These are phyloP conservation scores for Drosophila arawakana DNA, from an alignment of 1,140 invertebrate genomes.

Conservation along the genomic window DNA sequence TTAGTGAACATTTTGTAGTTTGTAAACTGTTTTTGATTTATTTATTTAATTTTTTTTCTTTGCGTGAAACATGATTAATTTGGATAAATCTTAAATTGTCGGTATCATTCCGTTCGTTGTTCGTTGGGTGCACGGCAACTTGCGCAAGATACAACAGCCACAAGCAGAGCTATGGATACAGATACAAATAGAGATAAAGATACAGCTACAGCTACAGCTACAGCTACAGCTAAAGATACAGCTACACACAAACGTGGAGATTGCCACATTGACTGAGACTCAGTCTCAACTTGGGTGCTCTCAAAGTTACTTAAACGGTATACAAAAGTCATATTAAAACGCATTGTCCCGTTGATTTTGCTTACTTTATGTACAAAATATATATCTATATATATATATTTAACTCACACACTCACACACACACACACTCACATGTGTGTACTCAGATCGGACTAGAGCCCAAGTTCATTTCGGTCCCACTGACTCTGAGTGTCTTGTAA, in stretches of 20 bases:
- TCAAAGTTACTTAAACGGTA: slow-evolving; percentile 72
- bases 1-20: not conserved
- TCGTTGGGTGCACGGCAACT: slow-evolving; percentile 30
- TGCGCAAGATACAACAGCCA: slow-evolving; percentile 52
- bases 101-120: slow-evolving; percentile 13
- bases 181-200: slow-evolving; percentile 23
- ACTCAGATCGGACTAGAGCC: slow-evolving; percentile 20
- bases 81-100: slow-evolving; percentile 23
- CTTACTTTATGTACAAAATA: slow-evolving; percentile 68
- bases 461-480: slow-evolving; percentile 12
- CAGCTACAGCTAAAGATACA: slow-evolving; percentile 14
- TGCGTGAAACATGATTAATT: slow-evolving; percentile 33
- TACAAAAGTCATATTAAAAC: slow-evolving; percentile 80
- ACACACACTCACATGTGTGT: not conserved
- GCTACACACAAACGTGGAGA: not conserved
- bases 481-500: slow-evolving; percentile 33
- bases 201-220: slow-evolving; percentile 21
- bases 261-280: slow-evolving; percentile 29
- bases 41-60: not conserved
- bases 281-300: slow-evolving; percentile 46
- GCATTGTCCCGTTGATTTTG: slow-evolving; percentile 77
- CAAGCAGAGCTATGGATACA: slow-evolving; percentile 43
- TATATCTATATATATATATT: slow-evolving; percentile 12
- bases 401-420: slow-evolving; percentile 5
- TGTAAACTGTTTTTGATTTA: not conserved